Evolutionary conservation across 2,888 invertebrate species (phyloP).

Genomic region (Ochlodes sylvanus): DNA sequence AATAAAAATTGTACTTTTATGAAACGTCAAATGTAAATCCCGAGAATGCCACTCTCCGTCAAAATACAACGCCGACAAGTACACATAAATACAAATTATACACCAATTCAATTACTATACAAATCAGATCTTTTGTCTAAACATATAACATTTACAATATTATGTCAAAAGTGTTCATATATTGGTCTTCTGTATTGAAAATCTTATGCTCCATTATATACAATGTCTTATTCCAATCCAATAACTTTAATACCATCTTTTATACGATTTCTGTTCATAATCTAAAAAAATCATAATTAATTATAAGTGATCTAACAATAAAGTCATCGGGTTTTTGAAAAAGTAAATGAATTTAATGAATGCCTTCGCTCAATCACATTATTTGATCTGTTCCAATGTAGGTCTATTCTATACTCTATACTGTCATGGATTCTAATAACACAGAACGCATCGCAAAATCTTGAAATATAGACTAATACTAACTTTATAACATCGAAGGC

Average conservation of each 20-base stretch:
- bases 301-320: not conserved
- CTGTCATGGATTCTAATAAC: no score
- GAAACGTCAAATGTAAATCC: conserved; percentile 14
- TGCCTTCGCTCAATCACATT: no score
- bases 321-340: not conserved
- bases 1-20: no score
- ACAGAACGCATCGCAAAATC: no score
- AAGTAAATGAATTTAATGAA: no score
- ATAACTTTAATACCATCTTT: not conserved
- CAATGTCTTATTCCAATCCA: not conserved
- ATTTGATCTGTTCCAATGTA: no score
- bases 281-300: not conserved
- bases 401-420: no score
- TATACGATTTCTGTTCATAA: no score
- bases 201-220: conserved; percentile 12
- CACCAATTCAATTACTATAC: conserved; percentile 14
- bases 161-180: not conserved
- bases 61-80: not conserved
- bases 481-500: no score
- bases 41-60: not conserved
- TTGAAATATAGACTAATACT: no score
- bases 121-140: conserved; percentile 36
- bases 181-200: conserved; percentile 7
- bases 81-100: conserved; percentile 9
- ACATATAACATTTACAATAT: conserved; percentile 4